phyloP scores from a whole-genome alignment of 2,888 invertebrate genomes.

The Epinotia ramella region DNA sequence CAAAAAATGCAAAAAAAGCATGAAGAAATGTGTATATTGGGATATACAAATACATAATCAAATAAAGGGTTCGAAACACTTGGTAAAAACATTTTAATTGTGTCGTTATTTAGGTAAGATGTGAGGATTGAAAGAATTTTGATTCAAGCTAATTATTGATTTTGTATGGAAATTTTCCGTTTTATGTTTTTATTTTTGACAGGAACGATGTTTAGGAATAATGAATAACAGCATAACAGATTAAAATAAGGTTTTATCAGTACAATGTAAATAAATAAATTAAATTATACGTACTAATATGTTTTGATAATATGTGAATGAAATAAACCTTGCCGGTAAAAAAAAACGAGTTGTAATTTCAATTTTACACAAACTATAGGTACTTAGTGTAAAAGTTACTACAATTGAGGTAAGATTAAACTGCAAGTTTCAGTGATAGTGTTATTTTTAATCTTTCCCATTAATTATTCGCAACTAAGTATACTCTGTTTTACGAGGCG shows the following conservation, averaged over 20 bases:
- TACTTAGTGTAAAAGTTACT: slow-evolving; percentile 53
- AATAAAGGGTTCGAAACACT: no score
- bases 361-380: slow-evolving; percentile 21
- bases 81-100: neutral
- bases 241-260: slow-evolving; percentile 57
- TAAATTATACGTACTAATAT: slow-evolving; percentile 55
- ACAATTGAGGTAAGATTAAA: no score
- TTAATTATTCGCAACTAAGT: no score
- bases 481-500: no score
- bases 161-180: slow-evolving; percentile 15
- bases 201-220: slow-evolving; percentile 19
- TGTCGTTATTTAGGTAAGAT: neutral
- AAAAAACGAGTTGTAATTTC: no score
- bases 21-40: no score
- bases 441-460: no score
- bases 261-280: slow-evolving; percentile 76
- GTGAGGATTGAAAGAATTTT: slow-evolving; percentile 53
- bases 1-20: no score
- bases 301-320: slow-evolving; percentile 62
- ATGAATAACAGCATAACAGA: slow-evolving; percentile 14
- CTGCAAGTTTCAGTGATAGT: no score
- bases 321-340: slow-evolving; percentile 57
- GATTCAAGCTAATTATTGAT: slow-evolving; percentile 55
- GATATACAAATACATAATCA: no score
- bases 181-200: slow-evolving; percentile 25